phyloP scores from a whole-genome alignment of 2,888 invertebrate genomes.

The Agrochola lota region DNA sequence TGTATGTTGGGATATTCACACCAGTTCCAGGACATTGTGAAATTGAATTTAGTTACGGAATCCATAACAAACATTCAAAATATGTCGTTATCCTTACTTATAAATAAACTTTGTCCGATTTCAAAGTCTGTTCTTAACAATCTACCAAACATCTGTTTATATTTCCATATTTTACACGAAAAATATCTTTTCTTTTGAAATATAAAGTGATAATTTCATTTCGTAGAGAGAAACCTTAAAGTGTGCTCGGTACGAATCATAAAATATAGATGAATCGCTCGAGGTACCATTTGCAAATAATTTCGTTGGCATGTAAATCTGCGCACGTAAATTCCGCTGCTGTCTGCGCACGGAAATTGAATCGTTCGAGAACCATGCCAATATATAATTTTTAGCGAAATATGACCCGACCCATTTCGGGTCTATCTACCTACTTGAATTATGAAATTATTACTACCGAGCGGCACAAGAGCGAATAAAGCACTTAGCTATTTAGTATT shows the following conservation, averaged over 20 bases:
- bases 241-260: slow-evolving; percentile 77
- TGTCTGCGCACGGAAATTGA: slow-evolving; percentile 90
- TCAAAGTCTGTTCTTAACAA: slow-evolving; percentile 60
- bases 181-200: slow-evolving; percentile 66
- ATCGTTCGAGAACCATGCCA: slow-evolving; percentile 87
- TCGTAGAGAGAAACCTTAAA: slow-evolving; percentile 73
- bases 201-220: slow-evolving; percentile 71
- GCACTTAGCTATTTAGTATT: slow-evolving; percentile 25
- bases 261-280: slow-evolving; percentile 84
- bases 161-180: slow-evolving; percentile 67
- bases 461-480: slow-evolving; percentile 38
- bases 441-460: slow-evolving; percentile 58
- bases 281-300: slow-evolving; percentile 88
- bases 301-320: slow-evolving; percentile 89
- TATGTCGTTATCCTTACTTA: slow-evolving; percentile 45
- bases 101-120: slow-evolving; percentile 56
- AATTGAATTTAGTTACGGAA: slow-evolving; percentile 24
- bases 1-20: slow-evolving; percentile 27
- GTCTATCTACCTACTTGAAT: slow-evolving; percentile 63
- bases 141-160: slow-evolving; percentile 65
- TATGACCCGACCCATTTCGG: slow-evolving; percentile 72
- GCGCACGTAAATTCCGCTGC: slow-evolving; percentile 88
- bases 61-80: slow-evolving; percentile 45
- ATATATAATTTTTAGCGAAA: slow-evolving; percentile 85
- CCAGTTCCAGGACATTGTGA: background rate